Base-by-base conservation (phyloP, 1,140 invertebrate genomes). In the Listronotus oregonensis region DNA sequence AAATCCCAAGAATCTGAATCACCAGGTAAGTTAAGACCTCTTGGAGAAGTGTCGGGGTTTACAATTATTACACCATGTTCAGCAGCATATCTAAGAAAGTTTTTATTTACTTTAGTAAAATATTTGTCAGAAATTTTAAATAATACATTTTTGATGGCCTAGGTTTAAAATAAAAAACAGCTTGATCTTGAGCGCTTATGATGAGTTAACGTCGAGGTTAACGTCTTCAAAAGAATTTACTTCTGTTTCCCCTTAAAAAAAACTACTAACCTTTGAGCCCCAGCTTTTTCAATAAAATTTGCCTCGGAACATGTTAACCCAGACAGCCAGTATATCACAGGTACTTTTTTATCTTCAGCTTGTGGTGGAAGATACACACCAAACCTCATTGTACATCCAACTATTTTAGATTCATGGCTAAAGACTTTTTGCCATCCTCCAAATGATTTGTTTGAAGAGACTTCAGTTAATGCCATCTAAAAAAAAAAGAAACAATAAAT, bases 271-370 rank as follows among this genome's bases (percentile, higher is more conserved):
- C 85, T 86, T 82, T 99, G 97, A 68, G 92, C 90, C 39, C 96
- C 96, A 50, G 95, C 87, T 83, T 99, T 99, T 52, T 93, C 88
- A 51, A 98, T 91, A 77, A 98, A 98, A 83, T 99, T 99, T 73
- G 94, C 88, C 79, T 99, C 97, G 27, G 89, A 97, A 77, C 97
- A 99, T 0, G 92, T 95, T 6, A 99, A 81, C 10, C 96, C 96
- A 49, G 96, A 98, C 0, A 99, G 82, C 85, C 91, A 99, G 78
- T 95, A 98, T 5, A 99, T 84, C 7, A 96, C 91, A 34, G 96
- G 94, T 18, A 91, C 80, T 71, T 88, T 87, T 72, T 82, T 79
- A 12, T 83, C 83, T 59, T 90, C 88, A 11, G 86, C 85, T 73
- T 90, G 85, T 0, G 93, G 88, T 55, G 95, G 96, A 40, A 98